These are phyloP conservation scores for Leptinotarsa lineolata DNA, from an alignment of 1,140 invertebrate species.

Conservation along the genomic window DNA sequence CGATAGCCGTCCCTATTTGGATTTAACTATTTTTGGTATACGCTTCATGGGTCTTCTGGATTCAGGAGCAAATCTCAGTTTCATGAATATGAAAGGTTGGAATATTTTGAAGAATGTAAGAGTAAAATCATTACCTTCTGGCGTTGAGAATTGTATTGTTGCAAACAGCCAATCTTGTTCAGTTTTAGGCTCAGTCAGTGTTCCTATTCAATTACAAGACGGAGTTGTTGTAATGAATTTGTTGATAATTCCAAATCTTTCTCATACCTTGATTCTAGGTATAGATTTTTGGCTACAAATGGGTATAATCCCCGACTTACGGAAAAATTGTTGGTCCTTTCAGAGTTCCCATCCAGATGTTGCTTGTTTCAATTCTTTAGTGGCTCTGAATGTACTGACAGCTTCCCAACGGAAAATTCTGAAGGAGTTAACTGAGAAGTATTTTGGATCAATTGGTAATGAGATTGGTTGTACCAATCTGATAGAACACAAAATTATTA, in stretches of 20 bases:
- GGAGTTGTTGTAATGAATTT: not conserved
- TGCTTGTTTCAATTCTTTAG: not conserved
- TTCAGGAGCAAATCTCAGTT: slow-evolving; percentile 18
- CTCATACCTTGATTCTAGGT: not conserved
- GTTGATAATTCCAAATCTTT: not conserved
- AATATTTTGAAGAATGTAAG: not conserved
- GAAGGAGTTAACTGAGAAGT: not conserved
- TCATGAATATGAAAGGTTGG: slow-evolving; percentile 13
- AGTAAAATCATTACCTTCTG: not conserved
- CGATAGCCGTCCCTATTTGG: slow-evolving; percentile 21
- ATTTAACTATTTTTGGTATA: slow-evolving; percentile 18
- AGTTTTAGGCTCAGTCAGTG: slow-evolving; percentile 9
- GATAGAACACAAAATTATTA: slow-evolving; percentile 1
- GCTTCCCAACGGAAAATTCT: not conserved
- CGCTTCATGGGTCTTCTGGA: slow-evolving; percentile 9
- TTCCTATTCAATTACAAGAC: not conserved
- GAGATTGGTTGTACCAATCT: slow-evolving; percentile 9
- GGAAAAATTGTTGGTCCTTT: slow-evolving; percentile 1
- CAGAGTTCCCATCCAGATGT: not conserved
- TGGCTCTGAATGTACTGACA: not conserved
- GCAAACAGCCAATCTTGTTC: not conserved
- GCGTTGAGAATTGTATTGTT: not conserved
- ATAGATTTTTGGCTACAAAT: slow-evolving; percentile 14
- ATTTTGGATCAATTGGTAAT: slow-evolving; percentile 11
- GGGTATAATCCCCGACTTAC: not conserved